Percentiles rank a stretch among this genome's conserved stretches.
phyloP scores from a whole-genome alignment of 1,140 invertebrate species.

The Tetramorium alpestre region DNA sequence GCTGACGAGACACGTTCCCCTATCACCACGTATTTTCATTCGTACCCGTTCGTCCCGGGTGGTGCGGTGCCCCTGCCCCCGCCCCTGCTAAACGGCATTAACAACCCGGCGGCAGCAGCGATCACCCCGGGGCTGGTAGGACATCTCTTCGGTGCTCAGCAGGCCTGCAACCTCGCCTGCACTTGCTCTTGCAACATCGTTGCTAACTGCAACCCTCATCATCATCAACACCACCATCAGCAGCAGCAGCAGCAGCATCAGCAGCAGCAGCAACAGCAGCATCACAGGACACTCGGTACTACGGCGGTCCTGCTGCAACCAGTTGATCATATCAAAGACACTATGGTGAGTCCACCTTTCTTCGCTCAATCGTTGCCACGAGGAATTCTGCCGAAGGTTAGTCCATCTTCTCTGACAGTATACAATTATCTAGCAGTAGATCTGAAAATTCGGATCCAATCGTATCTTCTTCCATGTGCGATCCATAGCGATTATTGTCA shows the following conservation, averaged over 20 bases:
- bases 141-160: constrained; percentile 80
- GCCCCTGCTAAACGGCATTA: constrained; percentile 76
- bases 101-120: constrained; percentile 74
- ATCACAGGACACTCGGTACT: constrained; percentile 76
- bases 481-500: background rate
- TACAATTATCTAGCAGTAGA: constrained; percentile 21
- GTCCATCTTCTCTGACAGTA: constrained; percentile 15
- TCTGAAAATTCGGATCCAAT: background rate
- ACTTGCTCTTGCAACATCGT: constrained; percentile 82
- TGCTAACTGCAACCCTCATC: constrained; percentile 75
- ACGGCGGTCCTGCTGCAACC: constrained; percentile 83
- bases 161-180: constrained; percentile 81
- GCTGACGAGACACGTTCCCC: constrained; percentile 79
- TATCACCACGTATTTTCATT: constrained; percentile 86
- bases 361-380: constrained; percentile 37
- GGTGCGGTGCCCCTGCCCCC: constrained; percentile 82
- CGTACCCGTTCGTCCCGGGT: constrained; percentile 85
- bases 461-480: background rate
- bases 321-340: constrained; percentile 84
- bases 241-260: constrained; percentile 76
- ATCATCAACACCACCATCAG: constrained; percentile 75
- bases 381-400: constrained; percentile 28
- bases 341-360: constrained; percentile 82
- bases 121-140: constrained; percentile 81
- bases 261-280: constrained; percentile 78